phyloP scores from a whole-genome alignment of 2,113 vertebrate genomes.

The Limnothrissa miodon region DNA sequence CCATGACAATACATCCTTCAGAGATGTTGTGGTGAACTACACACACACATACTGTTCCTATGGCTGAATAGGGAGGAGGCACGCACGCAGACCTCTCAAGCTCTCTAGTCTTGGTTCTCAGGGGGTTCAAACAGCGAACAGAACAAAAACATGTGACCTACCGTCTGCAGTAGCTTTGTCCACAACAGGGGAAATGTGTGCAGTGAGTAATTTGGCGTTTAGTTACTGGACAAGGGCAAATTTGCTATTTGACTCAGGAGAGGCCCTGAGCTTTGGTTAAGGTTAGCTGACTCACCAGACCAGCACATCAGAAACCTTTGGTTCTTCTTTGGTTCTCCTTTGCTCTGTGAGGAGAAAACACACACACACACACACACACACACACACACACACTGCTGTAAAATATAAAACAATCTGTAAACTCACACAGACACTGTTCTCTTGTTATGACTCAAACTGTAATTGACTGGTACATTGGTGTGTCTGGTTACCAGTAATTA shows the following conservation, averaged over 20 bases:
- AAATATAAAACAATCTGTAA: no score
- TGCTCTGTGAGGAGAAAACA: neutral
- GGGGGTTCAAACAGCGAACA: neutral
- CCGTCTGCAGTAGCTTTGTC: neutral
- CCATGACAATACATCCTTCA: slow-evolving; percentile 23
- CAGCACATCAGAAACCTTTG: neutral
- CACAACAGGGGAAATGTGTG: neutral
- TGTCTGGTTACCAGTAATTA: neutral
- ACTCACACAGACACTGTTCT: no score
- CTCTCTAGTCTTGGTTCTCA: neutral
- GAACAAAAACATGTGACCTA: neutral
- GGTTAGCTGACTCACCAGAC: slow-evolving; percentile 5
- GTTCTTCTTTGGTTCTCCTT: neutral
- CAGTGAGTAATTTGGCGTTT: neutral
- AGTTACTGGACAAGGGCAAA: neutral
- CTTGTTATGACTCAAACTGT: neutral
- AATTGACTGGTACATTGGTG: neutral
- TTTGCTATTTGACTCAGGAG: neutral
- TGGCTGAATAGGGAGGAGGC: neutral
- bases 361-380: no score
- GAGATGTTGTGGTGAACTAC: neutral
- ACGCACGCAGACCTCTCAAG: neutral
- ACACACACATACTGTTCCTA: neutral
- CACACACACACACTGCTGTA: no score
- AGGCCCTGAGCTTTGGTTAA: neutral